Conservation (phyloP, 2,888 invertebrate species). For the Callyntrura sp. region DNA sequence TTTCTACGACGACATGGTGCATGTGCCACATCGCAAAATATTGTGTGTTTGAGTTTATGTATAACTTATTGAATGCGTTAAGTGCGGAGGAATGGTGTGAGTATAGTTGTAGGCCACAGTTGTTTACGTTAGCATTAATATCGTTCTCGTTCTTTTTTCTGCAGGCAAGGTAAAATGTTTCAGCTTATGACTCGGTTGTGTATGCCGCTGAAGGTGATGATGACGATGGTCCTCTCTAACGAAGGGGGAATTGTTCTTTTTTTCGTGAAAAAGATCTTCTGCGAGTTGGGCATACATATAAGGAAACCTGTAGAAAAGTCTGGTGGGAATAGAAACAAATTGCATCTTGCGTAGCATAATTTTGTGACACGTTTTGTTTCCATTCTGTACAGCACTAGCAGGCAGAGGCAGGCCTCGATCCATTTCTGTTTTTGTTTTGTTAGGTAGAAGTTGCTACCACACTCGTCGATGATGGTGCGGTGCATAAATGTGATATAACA, state of each 20-base stretch:
- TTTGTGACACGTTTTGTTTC: neutral
- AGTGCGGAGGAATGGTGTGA: neutral
- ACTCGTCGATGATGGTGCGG: too few species aligned
- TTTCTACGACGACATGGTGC: too few species aligned
- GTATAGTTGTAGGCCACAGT: neutral
- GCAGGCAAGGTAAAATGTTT: neutral
- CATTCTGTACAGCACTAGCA: neutral
- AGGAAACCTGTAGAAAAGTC: constrained; percentile 26
- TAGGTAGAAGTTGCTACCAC: neutral
- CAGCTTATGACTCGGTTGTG: too few species aligned
- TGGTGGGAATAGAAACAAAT: neutral
- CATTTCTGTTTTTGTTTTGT: neutral
- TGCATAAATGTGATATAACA: neutral
- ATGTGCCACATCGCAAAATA: neutral
- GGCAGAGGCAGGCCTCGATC: neutral
- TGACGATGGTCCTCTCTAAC: too few species aligned
- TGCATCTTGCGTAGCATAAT: constrained; percentile 12
- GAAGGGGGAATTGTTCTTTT: too few species aligned
- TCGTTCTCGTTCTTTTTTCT: neutral
- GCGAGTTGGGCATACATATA: neutral
- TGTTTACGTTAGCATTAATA: neutral
- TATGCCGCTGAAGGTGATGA: constrained; percentile 3
- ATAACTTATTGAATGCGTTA: neutral
- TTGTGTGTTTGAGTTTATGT: neutral
- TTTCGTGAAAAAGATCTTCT: neutral